phyloP scores from a whole-genome alignment of 2,113 vertebrate species.

The Ictidomys tridecemlineatus region DNA sequence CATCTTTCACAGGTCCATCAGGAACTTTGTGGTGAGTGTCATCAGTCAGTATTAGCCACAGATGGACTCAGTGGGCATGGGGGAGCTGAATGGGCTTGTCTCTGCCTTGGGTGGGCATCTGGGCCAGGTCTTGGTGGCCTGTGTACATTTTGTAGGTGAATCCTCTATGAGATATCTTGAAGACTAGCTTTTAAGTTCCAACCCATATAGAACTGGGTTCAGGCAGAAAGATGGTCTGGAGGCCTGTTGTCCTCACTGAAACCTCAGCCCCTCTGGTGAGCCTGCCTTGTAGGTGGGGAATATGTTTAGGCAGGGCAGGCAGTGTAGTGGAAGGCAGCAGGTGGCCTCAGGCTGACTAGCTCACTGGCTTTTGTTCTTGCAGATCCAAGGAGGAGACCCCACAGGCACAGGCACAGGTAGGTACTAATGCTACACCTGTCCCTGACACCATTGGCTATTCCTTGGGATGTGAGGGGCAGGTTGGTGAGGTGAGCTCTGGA shows the following conservation, averaged over 20 bases:
- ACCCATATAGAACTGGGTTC: not conserved
- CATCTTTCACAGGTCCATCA: slow-evolving; percentile 96
- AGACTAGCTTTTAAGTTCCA: not conserved
- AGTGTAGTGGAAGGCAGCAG: not conserved
- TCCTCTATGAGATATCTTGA: not conserved
- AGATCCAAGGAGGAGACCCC: slow-evolving; percentile 99
- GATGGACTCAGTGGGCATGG: not conserved
- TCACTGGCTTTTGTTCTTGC: slow-evolving; percentile 62
- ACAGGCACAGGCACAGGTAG: slow-evolving; percentile 97
- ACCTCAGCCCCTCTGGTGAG: too few relatives aligned
- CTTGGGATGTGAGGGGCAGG: accelerated
- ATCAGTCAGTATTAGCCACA: accelerated
- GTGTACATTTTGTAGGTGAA: too few relatives aligned
- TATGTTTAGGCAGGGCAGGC: not conserved
- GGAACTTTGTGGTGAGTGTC: slow-evolving; percentile 96
- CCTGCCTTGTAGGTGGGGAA: not conserved
- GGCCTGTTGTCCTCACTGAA: not conserved
- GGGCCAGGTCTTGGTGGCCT: not conserved
- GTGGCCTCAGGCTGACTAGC: not conserved
- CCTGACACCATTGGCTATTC: not conserved
- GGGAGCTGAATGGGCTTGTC: not conserved
- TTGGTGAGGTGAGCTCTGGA: not conserved
- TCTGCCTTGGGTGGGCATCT: not conserved
- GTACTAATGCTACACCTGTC: not conserved
- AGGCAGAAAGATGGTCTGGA: not conserved